These are phyloP conservation scores for Crenichthys baileyi DNA, from an alignment of 2,797 vertebrate species.

Conservation along the genomic window DNA sequence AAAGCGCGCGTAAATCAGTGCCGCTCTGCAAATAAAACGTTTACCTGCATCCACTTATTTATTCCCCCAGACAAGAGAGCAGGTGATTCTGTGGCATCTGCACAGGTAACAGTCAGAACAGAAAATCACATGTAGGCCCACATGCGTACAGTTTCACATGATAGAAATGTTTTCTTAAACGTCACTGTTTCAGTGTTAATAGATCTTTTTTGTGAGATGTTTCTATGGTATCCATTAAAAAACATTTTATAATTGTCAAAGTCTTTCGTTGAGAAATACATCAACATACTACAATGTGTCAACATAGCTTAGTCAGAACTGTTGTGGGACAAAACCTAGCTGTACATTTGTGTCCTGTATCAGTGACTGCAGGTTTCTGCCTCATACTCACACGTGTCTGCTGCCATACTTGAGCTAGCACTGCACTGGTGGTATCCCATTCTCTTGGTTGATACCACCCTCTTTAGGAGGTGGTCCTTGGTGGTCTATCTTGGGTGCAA, in stretches of 20 bases:
- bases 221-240: background rate
- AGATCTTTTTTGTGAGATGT: background rate
- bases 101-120: conserved; percentile 10
- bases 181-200: too few relatives aligned
- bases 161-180: too few relatives aligned
- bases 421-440: background rate
- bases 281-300: background rate
- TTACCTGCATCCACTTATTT: conserved; percentile 74
- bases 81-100: conserved; percentile 33
- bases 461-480: background rate
- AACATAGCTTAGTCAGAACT: background rate
- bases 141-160: background rate
- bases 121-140: background rate
- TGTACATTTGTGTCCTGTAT: background rate
- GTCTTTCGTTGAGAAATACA: background rate
- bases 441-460: background rate
- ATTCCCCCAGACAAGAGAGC: conserved; percentile 45
- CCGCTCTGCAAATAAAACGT: conserved; percentile 76
- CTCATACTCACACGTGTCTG: background rate
- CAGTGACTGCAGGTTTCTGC: background rate
- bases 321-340: background rate
- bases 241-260: background rate
- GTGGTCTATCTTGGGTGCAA: background rate
- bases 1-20: conserved; percentile 78
- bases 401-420: background rate